Evolutionary conservation across 1,140 invertebrate species (phyloP), one percentile per base, ranked within the genome.

Genomic region (Arion vulgaris): DNA sequence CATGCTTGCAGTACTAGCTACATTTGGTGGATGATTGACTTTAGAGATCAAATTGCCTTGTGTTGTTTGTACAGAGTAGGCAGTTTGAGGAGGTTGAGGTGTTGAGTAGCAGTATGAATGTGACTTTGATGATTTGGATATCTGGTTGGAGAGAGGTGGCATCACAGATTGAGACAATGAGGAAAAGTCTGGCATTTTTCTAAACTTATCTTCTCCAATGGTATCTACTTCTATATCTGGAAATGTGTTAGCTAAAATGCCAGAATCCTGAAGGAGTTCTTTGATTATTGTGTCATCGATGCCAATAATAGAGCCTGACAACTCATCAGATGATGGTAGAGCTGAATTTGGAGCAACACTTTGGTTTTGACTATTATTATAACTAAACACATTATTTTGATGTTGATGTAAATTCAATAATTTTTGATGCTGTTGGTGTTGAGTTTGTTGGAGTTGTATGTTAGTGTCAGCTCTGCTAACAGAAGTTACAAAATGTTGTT

Each of bases 201-300:
- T 72, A 41, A 38, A 39, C 32, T 74, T 74, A 7, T 45, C 36
- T 69, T 79, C 77, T n/a, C 38, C 36, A 66, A 41, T 41, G 13
- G 36, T 51, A 9, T 81, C 79, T 7, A 81, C 79, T 39, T 71
- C 79, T 45, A 81, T 81, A 51, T 81, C 79, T 34, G 79, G 66
- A 72, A 81, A 81, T 34, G 79, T 81, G 23, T 81, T 72, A 26
- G 79, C 38, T 34, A 81, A 51, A 15, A 81, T 71, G 13, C 79
- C 79, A 81, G 79, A 71, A 39, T 81, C 79, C 34, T 81, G 66
- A n/a, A 81, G 79, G 9, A 81, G 68, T 34, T 81, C 79, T 36
- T 51, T 71, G 32, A 81, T 81, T 19, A 81, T 81, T 1, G 66
- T 81, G 41, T 81, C 79, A 81, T 81, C 79, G 38, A 81, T 72